Evolutionary conservation across 2,888 invertebrate genomes (phyloP).

Genomic region (Bombylius discolor): DNA sequence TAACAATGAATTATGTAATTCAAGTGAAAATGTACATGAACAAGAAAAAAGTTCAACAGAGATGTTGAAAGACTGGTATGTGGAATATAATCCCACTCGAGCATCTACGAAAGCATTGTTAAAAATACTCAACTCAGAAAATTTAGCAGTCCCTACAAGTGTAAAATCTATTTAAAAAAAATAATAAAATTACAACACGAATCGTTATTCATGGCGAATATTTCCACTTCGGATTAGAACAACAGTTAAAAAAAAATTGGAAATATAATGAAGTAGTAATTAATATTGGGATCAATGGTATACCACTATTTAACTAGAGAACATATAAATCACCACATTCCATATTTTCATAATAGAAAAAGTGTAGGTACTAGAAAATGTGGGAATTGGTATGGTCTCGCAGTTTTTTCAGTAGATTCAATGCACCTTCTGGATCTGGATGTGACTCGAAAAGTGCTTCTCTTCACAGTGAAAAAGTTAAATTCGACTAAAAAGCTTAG

Average conservation of each 20-base stretch:
- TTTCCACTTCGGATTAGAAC: conserved; percentile 10
- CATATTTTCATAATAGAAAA: too few relatives aligned
- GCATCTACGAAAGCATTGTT: not conserved
- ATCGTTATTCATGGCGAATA: conserved; percentile 7
- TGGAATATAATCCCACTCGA: not conserved
- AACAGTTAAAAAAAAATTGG: conserved; percentile 8
- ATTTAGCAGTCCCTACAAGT: not conserved
- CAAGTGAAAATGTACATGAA: too few relatives aligned
- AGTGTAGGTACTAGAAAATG: too few relatives aligned
- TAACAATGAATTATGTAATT: too few relatives aligned
- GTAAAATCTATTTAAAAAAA: not conserved
- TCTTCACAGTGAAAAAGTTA: too few relatives aligned
- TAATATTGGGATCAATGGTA: conserved; percentile 10
- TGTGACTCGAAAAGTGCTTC: not conserved
- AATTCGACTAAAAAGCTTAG: too few relatives aligned
- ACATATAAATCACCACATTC: too few relatives aligned
- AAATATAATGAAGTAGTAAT: conserved; percentile 9
- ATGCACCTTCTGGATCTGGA: too few relatives aligned
- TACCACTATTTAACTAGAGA: conserved; percentile 7
- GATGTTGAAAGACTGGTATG: not conserved
- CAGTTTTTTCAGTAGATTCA: too few relatives aligned
- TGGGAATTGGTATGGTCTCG: too few relatives aligned
- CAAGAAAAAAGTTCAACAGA: too few relatives aligned
- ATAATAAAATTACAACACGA: not conserved
- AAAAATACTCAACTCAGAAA: not conserved